Evolutionary conservation across 2,888 invertebrate genomes (phyloP), one percentile per base, ranked within the genome.

Genomic region (Drosophila niveifrons): DNA sequence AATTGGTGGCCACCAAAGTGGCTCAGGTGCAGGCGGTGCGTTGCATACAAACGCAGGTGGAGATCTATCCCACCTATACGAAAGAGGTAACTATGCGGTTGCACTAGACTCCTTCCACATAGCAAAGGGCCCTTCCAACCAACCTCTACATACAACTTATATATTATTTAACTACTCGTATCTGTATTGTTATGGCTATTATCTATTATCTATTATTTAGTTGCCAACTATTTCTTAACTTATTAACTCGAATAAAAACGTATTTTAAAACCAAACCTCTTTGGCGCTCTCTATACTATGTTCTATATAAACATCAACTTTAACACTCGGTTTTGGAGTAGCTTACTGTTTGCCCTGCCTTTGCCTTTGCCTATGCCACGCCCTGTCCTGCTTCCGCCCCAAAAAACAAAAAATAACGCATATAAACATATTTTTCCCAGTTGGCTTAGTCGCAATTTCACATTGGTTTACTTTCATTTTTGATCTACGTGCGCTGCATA

Each of bases 71-170:
- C 62, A 92, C 90, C 65, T 92, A 92, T 66, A 92, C 88, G 79
- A 92, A 92, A 90, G 92, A 92, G 92, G 92, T 92, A 92, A 92
- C 90, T 91, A 91, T 92, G 78, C 89, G 90, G 82, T 89, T 92
- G 83, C 85, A 74, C 56, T 84, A 88, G 79, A 34, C 46, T 31
- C 55, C 56, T 29, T 36, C 29, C 43, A 63, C 57, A 55, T 48
- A 44, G 15, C 29, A 23, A 44, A 44, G 23, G 29, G 48, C 29
- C 68, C 56, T 43, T 43, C 46, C 51, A 65, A 36, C 36, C 28
- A 47, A 48, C 39, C 13, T 41, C 36, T 31, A 36, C 34, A 23
- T 23, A 4, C 23, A 23, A n/a, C 36, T n/a, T 36, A 11, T n/a
- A 36, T 6, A 36, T 36, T 36, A n/a, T n/a, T 50, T 59, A 36